Base-by-base conservation (phyloP, 2,888 invertebrate species). In the Bembecia ichneumoniformis region DNA sequence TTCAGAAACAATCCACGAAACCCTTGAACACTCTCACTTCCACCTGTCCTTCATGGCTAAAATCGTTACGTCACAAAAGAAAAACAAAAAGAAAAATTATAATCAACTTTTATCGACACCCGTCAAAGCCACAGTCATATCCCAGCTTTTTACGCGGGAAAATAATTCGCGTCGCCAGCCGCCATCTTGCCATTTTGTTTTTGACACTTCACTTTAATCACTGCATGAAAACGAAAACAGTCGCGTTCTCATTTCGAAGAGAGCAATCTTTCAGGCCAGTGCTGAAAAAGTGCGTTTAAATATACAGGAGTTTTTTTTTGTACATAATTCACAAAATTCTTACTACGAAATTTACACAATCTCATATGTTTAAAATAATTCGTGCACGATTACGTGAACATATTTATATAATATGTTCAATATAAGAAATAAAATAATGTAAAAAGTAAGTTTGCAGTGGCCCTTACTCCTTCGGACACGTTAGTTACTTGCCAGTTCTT, bases 201-300 rank as follows among this genome's bases (percentile, higher is more conserved):
- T 81, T 79, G 82, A 82, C 84, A 83, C 86, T 86, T 83, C 86
- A 78, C 83, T 84, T 81, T 86, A 86, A 86, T 86, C 84, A 82
- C 83, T 71, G 77, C 74, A 72, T 74, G 77, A 77, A 79, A 74
- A 83, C 74, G 75, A 76, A 80, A 78, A 81, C 82, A 79, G 71
- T 72, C 69, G 63, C 69, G 66, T 75, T 78, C 68, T 83, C 81
- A 82, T 86, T 80, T 74, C 69, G 70, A 83, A 83, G 77, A 83
- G 82, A 82, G 80, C 82, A 77, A 58, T 62, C 65, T 68, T 73
- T 58, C 55, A 60, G 56, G 59, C 63, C 58, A 67, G 63, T 61
- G 56, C 52, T 51, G 55, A 55, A 62, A 57, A 73, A 67, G 71
- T 72, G 68, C 64, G 70, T 68, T 63, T 56, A 66, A 67, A 72